phyloP scores from a whole-genome alignment of 2,888 invertebrate genomes.

The Neoitamus cyanurus region DNA sequence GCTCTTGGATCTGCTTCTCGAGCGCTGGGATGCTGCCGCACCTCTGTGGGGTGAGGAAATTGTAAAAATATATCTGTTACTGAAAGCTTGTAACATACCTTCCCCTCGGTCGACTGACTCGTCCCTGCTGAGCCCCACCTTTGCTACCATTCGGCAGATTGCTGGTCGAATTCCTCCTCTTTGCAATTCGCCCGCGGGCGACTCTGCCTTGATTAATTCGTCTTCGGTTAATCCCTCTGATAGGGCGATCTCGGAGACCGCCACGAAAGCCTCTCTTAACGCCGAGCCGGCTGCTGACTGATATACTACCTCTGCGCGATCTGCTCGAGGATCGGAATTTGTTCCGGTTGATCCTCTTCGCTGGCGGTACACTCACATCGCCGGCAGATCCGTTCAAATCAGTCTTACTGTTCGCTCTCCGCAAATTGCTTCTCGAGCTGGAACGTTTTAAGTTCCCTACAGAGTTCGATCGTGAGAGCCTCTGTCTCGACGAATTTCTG shows the following conservation, averaged over 20 bases:
- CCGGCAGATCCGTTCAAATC: conserved; percentile 6
- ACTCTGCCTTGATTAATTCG: conserved; percentile 56
- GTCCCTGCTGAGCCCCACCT: conserved; percentile 44
- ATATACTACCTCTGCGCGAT: conserved; percentile 40
- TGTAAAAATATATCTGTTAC: not conserved
- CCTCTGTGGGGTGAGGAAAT: conserved; percentile 21
- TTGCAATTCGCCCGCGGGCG: conserved; percentile 60
- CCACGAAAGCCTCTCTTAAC: not conserved
- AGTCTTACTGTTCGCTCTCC: conserved; percentile 31
- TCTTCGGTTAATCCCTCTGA: conserved; percentile 20
- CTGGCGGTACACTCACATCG: not conserved
- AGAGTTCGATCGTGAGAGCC: conserved; percentile 47
- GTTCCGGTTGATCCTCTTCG: conserved; percentile 21
- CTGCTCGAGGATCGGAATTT: conserved; percentile 7
- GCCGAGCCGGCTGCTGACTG: conserved; percentile 48
- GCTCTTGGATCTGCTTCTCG: conserved; percentile 53
- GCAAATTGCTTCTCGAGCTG: conserved; percentile 44
- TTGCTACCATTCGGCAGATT: conserved; percentile 10
- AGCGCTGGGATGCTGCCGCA: conserved; percentile 32
- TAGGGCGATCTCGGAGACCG: conserved; percentile 28
- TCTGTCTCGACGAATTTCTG: conserved; percentile 40
- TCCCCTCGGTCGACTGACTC: conserved; percentile 48
- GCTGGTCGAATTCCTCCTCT: conserved; percentile 57
- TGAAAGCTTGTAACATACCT: conserved; percentile 42
- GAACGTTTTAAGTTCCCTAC: conserved; percentile 48